Percentiles rank a stretch among this genome's conserved stretches.
Evolutionary conservation across 1,140 invertebrate species (phyloP).

Genomic region (Scaptomyza hsui): DNA sequence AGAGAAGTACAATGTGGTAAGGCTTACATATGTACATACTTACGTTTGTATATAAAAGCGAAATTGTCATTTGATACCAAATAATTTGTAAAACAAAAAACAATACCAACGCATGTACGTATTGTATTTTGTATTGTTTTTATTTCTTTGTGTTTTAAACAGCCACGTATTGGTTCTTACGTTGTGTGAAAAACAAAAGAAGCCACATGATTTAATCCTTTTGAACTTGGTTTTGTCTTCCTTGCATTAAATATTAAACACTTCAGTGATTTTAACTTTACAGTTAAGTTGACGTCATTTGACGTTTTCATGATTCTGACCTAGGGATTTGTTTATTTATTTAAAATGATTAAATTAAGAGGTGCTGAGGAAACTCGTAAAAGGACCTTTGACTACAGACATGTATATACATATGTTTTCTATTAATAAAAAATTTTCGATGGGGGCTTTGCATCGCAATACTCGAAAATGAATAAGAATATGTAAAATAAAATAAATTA

Average conservation of each 20-base stretch:
- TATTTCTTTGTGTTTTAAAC: not conserved
- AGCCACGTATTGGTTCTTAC: not conserved
- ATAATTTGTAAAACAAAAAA: conserved; percentile 6
- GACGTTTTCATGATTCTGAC: too few species aligned
- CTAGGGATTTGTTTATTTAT: too few species aligned
- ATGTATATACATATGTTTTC: too few species aligned
- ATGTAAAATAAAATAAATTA: too few species aligned
- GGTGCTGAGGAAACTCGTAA: too few species aligned
- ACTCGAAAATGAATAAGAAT: too few species aligned
- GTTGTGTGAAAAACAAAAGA: conserved; percentile 1
- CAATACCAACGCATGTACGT: conserved; percentile 18
- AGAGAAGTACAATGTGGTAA: not conserved
- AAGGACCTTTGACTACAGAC: too few species aligned
- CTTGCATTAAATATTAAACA: not conserved
- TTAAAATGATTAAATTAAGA: too few species aligned
- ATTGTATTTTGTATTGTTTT: not conserved
- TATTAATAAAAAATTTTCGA: too few species aligned
- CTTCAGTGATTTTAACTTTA: conserved; percentile 11
- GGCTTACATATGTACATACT: too few species aligned
- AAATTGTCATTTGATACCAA: not conserved
- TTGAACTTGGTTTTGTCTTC: conserved; percentile 5
- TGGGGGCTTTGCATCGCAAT: too few species aligned
- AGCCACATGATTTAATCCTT: conserved; percentile 39
- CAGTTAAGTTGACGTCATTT: not conserved
- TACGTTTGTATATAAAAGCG: too few species aligned